Percentiles rank a stretch among this genome's conserved stretches.
Evolutionary conservation across 2,888 invertebrate species (phyloP).

Genomic region (Lysandra coridon): DNA sequence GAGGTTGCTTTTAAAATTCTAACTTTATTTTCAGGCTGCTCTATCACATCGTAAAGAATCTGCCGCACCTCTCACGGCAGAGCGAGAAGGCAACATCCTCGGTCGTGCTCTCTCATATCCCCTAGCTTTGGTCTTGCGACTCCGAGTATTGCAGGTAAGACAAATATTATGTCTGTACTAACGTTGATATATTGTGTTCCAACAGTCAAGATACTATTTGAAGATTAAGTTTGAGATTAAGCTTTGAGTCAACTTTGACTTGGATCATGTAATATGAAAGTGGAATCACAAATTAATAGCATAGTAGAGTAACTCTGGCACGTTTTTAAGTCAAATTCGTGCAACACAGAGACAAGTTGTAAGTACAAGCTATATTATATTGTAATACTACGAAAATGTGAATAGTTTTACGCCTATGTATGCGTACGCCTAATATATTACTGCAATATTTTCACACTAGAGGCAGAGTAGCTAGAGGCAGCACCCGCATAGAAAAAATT

Average conservation of each 20-base stretch:
- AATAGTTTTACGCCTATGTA: too few species aligned
- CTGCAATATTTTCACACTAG: too few species aligned
- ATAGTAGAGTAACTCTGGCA: too few species aligned
- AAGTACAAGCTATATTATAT: too few species aligned
- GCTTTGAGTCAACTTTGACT: neutral
- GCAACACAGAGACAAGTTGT: too few species aligned
- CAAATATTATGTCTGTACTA: neutral
- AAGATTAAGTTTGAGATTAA: neutral
- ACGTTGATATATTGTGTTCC: neutral
- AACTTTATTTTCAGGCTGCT: slow-evolving; percentile 69
- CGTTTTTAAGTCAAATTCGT: too few species aligned
- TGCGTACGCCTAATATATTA: too few species aligned
- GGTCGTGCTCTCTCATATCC: slow-evolving; percentile 77
- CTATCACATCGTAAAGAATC: slow-evolving; percentile 79
- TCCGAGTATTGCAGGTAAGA: slow-evolving; percentile 80
- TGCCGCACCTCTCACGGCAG: slow-evolving; percentile 75
- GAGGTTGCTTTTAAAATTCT: neutral
- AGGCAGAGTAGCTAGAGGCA: too few species aligned
- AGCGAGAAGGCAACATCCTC: slow-evolving; percentile 62
- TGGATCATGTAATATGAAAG: too few species aligned
- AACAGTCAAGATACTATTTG: neutral
- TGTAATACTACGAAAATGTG: too few species aligned
- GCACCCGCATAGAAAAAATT: too few species aligned
- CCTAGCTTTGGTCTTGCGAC: slow-evolving; percentile 78
- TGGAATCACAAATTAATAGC: too few species aligned